Evolutionary conservation across 2,113 vertebrate species (phyloP), one percentile per base, ranked within the genome.

Genomic region (Malurus elegans): DNA sequence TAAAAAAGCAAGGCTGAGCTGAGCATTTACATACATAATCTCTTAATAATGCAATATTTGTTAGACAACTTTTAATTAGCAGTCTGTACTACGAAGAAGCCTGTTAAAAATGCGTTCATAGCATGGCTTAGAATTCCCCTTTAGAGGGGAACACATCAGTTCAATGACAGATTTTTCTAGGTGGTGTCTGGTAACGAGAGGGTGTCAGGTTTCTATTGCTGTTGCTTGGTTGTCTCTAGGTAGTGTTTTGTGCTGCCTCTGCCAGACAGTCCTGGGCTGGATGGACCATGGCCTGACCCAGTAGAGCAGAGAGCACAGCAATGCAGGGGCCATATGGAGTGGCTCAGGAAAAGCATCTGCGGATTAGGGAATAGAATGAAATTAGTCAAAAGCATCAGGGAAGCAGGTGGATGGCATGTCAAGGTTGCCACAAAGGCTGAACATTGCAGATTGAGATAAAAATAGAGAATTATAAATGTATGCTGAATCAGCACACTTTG

Each of bases 311-410:
- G 16, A 69, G 62, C 54, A 21, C 32, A 36, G 71, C 47, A n/a
- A 51, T 31, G 29, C 6, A 42, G 75, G 42, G 64, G 40, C 92
- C 93, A 78, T 88, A 88, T 95, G 96, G 85, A 47, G 54, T 66
- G 67, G 91, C 79, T 95, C 74, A 88, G 88, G 51, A 88, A 73
- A 45, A 91, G 67, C 71, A 71, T 92, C 86, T 91, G 48, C 0
- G 8, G 88, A 90, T 94, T 96, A 97, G 66, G 47, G 74, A 91
- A 26, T 73, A 47, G 74, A 69, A 85, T 76, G 51, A 91, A 97
- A 94, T 93, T 47, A 90, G 84, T 82, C 64, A 80, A 29, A 94
- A 83, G 66, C 88, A 71, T 94, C 67, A 67, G 85, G 67, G 62
- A 90, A 66, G 54, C 83, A 87, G 81, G 93, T 94, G 71, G 62